Base-by-base conservation (phyloP, 92 coral and sea anemone species). In the Epizoanthus illoricatus region DNA sequence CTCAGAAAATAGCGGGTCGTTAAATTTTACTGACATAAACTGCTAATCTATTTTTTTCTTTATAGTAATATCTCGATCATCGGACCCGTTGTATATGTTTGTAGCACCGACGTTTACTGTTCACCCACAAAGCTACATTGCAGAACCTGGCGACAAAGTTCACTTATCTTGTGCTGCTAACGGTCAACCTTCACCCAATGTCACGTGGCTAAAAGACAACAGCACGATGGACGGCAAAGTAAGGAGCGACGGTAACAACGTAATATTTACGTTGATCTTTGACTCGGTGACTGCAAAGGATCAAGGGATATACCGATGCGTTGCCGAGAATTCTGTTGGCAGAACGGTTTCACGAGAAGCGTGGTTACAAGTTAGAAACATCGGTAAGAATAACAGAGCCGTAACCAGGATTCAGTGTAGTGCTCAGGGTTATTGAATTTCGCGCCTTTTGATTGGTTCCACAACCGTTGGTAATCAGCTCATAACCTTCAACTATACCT, bases 291-390 rank as follows among this genome's bases (percentile, higher is more conserved):
- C 19, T 13, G 42, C 5, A 15, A 39, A 59, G 2, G 86, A 83
- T 58, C 81, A 73, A 33, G 92, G 87, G 20, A 18, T 4, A 17
- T 89, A 89, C 58, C 83, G 78, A 69, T 89, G 92, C 61, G 89
- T 70, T 41, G 92, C 90, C 57, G 79, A 64, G 72, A 89, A 67
- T 71, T 61, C 76, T 47, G 23, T 71, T 7, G 89, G 92, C 0
- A 61, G 58, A 68, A 84, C 56, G 15, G 56, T 52, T 52, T 52
- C 56, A 52, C 56, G 11, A 15, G 56, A 52, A 52, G 56, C 56
- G 15, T 52, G 56, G 56, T 52, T 52, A 52, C 56, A 52, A 52
- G 56, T 52, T 52, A 52, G 56, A 52, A 13, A 52, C 56, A 3
- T 11, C 2, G 56, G 56, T 52, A 52, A 52, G 56, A 52, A 52